These are phyloP conservation scores for Cheirogaleus major DNA, from an alignment of 2,797 vertebrate genomes.

Conservation along the genomic window DNA sequence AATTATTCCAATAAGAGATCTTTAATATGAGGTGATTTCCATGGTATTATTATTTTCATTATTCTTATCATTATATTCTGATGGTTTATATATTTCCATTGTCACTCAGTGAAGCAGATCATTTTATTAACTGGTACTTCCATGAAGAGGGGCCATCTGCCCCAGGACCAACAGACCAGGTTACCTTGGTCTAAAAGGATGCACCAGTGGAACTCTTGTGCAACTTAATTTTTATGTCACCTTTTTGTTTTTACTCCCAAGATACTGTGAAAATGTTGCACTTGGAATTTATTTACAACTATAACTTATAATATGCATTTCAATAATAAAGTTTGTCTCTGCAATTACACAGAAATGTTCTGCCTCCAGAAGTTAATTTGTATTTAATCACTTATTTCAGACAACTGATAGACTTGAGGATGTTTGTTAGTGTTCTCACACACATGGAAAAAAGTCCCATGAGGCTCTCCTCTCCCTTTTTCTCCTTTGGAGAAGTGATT, in stretches of 20 bases:
- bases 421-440: neutral
- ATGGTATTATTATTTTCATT: neutral
- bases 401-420: neutral
- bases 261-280: slow-evolving; percentile 64
- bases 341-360: neutral
- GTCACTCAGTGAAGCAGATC: neutral
- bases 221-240: slow-evolving; percentile 49
- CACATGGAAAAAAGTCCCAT: neutral
- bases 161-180: neutral
- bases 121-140: neutral
- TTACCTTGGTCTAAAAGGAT: neutral
- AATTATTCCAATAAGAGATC: slow-evolving; percentile 18
- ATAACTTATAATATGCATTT: slow-evolving; percentile 65
- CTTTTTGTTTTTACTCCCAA: slow-evolving; percentile 40
- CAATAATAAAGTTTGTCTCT: slow-evolving; percentile 50
- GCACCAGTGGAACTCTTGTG: neutral
- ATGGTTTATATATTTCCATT: slow-evolving; percentile 3
- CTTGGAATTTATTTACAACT: slow-evolving; percentile 46
- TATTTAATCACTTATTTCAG: neutral
- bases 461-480: neutral
- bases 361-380: neutral
- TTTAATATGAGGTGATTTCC: neutral
- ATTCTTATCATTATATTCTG: slow-evolving; percentile 6
- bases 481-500: neutral
- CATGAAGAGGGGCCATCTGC: neutral